Evolutionary conservation across 92 coral and sea anemone species (phyloP).

Genomic region (Paragorgia papillata): DNA sequence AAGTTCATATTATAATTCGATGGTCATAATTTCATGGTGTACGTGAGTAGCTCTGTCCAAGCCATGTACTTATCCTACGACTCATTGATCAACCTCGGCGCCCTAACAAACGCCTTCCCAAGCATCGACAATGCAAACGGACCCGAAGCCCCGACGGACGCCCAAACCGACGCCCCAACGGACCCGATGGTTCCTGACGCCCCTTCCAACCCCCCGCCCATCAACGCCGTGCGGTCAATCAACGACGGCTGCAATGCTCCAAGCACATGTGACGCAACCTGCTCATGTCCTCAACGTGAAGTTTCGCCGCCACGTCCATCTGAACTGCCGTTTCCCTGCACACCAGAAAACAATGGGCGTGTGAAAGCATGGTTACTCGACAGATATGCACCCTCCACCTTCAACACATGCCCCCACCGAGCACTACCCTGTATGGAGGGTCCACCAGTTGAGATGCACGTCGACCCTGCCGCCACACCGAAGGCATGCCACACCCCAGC

Average conservation of each 20-base stretch:
- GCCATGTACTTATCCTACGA: slow-evolving; percentile 72
- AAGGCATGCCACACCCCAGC: slow-evolving; percentile 69
- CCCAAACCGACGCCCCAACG: not conserved
- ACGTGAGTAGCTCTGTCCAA: slow-evolving; percentile 65
- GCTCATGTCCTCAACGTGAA: slow-evolving; percentile 53
- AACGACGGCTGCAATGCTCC: slow-evolving; percentile 56
- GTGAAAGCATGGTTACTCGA: slow-evolving; percentile 52
- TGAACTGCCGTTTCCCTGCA: slow-evolving; percentile 41
- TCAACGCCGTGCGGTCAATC: slow-evolving; percentile 43
- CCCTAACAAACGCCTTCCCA: slow-evolving; percentile 51
- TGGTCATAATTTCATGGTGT: slow-evolving; percentile 65
- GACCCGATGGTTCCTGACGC: too few relatives aligned
- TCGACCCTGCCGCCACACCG: slow-evolving; percentile 48
- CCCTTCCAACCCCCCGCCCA: too few relatives aligned
- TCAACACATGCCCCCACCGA: slow-evolving; percentile 68
- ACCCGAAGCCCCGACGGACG: not conserved
- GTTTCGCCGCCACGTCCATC: slow-evolving; percentile 41
- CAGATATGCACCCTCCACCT: slow-evolving; percentile 55
- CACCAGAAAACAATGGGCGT: slow-evolving; percentile 39
- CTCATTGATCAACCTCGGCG: slow-evolving; percentile 63
- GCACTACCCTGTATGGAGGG: slow-evolving; percentile 42
- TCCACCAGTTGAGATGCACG: slow-evolving; percentile 48
- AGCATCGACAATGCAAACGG: not conserved
- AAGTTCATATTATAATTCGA: too few relatives aligned
- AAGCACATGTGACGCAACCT: slow-evolving; percentile 7